Conservation (phyloP, 2,113 vertebrate species). For the Piprites chloris region DNA sequence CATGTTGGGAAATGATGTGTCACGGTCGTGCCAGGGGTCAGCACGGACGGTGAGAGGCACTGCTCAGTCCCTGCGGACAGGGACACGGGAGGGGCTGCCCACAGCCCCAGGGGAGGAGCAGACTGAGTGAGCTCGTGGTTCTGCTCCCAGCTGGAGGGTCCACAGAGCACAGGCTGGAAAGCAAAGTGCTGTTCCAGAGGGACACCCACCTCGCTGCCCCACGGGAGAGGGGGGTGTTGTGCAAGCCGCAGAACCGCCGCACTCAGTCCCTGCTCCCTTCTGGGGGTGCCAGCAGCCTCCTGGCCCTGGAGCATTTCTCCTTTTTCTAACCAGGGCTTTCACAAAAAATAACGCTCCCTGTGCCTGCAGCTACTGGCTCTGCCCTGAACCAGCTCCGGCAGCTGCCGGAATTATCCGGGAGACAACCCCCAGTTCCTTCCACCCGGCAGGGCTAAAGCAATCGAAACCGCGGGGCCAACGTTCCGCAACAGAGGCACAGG, state of each 20-base stretch:
- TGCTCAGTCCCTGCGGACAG: background rate
- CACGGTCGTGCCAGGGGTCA: background rate
- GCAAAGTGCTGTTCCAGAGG: rapidly evolving
- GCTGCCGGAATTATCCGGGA: rapidly evolving
- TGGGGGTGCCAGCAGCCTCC: background rate
- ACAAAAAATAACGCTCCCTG: background rate
- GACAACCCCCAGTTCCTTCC: background rate
- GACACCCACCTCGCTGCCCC: background rate
- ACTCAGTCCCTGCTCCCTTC: background rate
- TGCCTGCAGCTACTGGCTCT: background rate
- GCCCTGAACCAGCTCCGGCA: background rate
- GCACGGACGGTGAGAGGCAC: background rate
- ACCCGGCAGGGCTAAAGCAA: background rate
- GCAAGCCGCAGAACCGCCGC: background rate
- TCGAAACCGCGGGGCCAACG: rapidly evolving
- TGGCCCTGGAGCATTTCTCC: background rate
- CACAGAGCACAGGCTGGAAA: background rate
- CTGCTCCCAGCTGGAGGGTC: background rate
- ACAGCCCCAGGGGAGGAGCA: rapidly evolving
- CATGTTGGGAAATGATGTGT: background rate
- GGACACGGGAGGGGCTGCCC: background rate
- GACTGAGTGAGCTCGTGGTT: rapidly evolving
- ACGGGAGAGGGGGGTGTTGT: rapidly evolving
- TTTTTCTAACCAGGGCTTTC: background rate
- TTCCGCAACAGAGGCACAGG: rapidly evolving